Base-by-base conservation (phyloP, 2,113 vertebrate species). In the Chauna torquata region DNA sequence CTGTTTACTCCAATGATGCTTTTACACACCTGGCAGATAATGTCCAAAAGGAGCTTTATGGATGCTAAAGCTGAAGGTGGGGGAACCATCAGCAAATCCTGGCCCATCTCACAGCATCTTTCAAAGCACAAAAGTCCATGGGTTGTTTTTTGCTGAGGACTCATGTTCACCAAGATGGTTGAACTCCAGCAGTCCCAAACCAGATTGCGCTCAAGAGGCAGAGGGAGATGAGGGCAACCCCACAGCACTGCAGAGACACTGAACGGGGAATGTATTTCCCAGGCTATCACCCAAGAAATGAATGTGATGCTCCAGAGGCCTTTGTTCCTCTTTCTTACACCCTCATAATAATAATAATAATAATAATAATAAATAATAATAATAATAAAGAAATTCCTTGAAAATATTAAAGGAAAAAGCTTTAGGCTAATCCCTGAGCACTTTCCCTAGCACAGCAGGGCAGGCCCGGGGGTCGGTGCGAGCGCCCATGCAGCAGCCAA, bases 381-480 rank as follows among this genome's bases (percentile, higher is more conserved):
- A n/a, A 74, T 3, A 30, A 44, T 0, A 13, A 0, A 25, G 18
- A 22, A 3, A 72, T 40, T 17, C 36, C 34, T 64, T 32, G 18
- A 23, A 72, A 85, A 49, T 42, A 75, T 30, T 40, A 62, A 58
- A 42, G 27, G 24, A 24, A 38, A 32, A 57, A 52, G 66, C 72
- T 85, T 68, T 22, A 16, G 22, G n/a, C 50, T 45, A 55, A 30
- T 7, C 22, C 1, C 4, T 1, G 3, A 22, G 84, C 42, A 50
- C 13, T 78, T 64, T 64, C 59, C 5, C 9, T 4, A 78, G 30
- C 34, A 0, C 52, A 23, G 85, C 15, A 3, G 47, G 59, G 64
- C 30, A 34, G 25, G 5, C 24, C 4, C 0, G 0, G 20, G 54
- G 22, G 12, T 12, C 0, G 17, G 27, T 34, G 28, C 0, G 9